A percentile compares a stretch with the other conserved stretches of the same genome.
Evolutionary conservation across 2,797 vertebrate genomes (phyloP).

Genomic region (Lagodon rhomboides): DNA sequence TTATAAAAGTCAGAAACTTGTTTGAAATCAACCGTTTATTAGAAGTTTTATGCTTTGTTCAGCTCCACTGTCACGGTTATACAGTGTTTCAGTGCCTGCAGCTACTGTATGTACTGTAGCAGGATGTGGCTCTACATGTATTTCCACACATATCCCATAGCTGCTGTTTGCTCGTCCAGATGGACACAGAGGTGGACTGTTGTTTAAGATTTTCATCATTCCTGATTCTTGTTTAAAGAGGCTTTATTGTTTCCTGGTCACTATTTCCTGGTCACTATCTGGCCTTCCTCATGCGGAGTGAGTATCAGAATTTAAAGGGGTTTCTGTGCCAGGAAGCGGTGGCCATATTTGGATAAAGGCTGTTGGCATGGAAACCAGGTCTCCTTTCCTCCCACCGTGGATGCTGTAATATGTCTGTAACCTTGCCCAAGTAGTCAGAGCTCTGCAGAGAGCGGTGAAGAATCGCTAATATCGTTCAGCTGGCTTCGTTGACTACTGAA

Average conservation of each 20-base stretch:
- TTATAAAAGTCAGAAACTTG: neutral
- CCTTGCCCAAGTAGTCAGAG: conserved; percentile 52
- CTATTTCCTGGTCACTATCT: neutral
- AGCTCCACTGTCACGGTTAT: conserved; percentile 26
- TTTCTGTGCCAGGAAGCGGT: conserved; percentile 74
- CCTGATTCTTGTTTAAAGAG: conserved; percentile 5
- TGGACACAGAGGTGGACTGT: conserved; percentile 1
- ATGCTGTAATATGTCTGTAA: conserved; percentile 75
- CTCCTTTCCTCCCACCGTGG: conserved; percentile 51
- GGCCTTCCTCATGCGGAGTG: conserved; percentile 71
- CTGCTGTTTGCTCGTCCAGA: conserved; percentile 23
- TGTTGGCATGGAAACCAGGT: conserved; percentile 84
- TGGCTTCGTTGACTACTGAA: conserved; percentile 14
- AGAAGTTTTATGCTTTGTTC: conserved; percentile 3
- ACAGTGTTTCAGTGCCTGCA: conserved; percentile 16
- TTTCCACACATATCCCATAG: conserved; percentile 8
- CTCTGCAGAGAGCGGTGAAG: conserved; percentile 37
- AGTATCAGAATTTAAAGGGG: conserved; percentile 79
- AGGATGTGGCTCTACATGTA: conserved; percentile 4
- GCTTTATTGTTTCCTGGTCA: neutral
- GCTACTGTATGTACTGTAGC: neutral
- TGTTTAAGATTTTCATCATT: conserved; percentile 29
- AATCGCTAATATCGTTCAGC: conserved; percentile 42
- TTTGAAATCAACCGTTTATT: conserved; percentile 31
- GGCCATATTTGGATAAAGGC: conserved; percentile 80